Conservation (phyloP, 2,113 vertebrate species). For the Struthio camelus region DNA sequence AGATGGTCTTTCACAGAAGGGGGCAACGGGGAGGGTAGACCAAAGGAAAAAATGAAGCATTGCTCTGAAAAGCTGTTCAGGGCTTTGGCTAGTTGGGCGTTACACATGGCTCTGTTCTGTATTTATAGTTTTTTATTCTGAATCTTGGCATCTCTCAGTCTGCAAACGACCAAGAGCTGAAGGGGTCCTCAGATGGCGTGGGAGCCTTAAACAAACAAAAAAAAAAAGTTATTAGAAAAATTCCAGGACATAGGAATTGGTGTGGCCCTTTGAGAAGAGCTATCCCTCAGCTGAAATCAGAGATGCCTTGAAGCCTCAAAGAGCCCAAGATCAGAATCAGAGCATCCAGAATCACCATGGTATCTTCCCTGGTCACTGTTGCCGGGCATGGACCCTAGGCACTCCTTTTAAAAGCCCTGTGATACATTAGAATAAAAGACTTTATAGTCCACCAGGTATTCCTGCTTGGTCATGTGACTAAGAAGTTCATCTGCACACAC, state of each 20-base stretch:
- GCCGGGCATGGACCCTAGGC: fast-evolving
- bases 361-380: fast-evolving
- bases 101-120: neutral
- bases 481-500: too few relatives aligned
- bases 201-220: neutral
- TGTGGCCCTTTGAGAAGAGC: neutral
- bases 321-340: neutral
- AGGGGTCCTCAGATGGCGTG: neutral
- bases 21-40: neutral
- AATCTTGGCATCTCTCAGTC: neutral
- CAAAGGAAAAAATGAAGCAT: neutral
- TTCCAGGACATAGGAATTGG: neutral
- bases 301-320: neutral
- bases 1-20: neutral
- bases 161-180: neutral
- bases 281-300: neutral
- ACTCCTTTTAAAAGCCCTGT: neutral
- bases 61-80: fast-evolving
- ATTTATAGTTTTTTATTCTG: neutral
- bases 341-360: neutral
- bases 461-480: neutral
- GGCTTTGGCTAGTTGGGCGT: neutral
- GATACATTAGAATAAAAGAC: neutral
- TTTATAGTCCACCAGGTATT: neutral
- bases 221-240: neutral